Evolutionary conservation across 2,888 invertebrate species (phyloP).

Genomic region (Syrphus vitripennis): DNA sequence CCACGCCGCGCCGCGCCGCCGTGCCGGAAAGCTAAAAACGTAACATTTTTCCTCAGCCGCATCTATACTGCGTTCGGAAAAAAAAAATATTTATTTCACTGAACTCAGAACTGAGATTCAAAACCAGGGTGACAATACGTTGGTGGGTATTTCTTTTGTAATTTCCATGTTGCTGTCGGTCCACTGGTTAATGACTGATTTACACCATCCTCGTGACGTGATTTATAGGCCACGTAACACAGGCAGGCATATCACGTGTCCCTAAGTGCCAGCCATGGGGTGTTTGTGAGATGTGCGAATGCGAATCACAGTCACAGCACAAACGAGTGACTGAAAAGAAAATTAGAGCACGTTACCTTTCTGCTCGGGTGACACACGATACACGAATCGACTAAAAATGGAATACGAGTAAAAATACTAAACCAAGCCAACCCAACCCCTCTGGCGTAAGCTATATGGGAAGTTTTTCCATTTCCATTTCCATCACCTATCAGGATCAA

Average conservation of each 20-base stretch:
- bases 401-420: conserved; percentile 21
- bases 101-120: conserved; percentile 49
- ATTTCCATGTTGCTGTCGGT: conserved; percentile 63
- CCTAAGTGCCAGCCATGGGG: conserved; percentile 67
- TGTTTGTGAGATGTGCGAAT: conserved; percentile 52
- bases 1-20: neutral
- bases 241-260: conserved; percentile 64
- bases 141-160: conserved; percentile 46
- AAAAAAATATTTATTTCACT: conserved; percentile 56
- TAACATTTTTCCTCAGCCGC: conserved; percentile 34
- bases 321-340: conserved; percentile 64
- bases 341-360: conserved; percentile 69
- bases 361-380: conserved; percentile 62
- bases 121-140: conserved; percentile 53
- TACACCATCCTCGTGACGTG: conserved; percentile 66
- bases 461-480: conserved; percentile 27
- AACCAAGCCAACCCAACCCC: conserved; percentile 2
- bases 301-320: conserved; percentile 45
- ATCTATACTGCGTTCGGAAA: conserved; percentile 26
- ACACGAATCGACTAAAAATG: conserved; percentile 59
- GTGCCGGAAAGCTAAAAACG: conserved; percentile 6
- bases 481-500: conserved; percentile 24
- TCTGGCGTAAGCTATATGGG: conserved; percentile 23
- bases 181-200: conserved; percentile 71
- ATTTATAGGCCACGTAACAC: conserved; percentile 69